phyloP scores from a whole-genome alignment of 30 jellyfish, hydroid and myxozoan species.

The Aurelia sp. region DNA sequence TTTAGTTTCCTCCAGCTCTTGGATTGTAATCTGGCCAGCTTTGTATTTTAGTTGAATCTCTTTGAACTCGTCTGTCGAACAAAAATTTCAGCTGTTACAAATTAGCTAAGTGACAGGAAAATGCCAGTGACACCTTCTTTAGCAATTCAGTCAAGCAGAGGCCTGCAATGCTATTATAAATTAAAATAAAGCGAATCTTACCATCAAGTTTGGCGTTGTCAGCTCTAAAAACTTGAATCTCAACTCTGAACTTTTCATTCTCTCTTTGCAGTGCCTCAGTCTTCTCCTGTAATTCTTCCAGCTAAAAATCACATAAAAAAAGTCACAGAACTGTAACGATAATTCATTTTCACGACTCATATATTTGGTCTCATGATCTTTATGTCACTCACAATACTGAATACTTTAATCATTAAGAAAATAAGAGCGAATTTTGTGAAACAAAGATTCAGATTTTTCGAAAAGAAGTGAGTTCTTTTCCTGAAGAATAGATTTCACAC shows the following conservation, averaged over 20 bases:
- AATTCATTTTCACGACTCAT: no score
- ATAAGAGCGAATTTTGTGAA: no score
- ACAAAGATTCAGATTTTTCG: no score
- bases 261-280: slow-evolving; percentile 33
- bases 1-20: slow-evolving; percentile 45
- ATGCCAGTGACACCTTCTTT: background rate
- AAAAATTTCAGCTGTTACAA: background rate
- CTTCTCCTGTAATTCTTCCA: slow-evolving; percentile 57
- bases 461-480: no score
- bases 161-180: no score
- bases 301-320: background rate
- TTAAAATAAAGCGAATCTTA: background rate
- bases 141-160: no score
- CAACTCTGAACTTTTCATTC: slow-evolving; percentile 52
- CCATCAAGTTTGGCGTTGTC: slow-evolving; percentile 66
- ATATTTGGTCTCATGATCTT: no score
- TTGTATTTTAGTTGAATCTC: slow-evolving; percentile 43
- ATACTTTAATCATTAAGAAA: no score
- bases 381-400: no score
- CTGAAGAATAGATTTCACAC: no score
- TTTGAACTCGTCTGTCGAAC: slow-evolving; percentile 44
- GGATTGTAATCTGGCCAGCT: slow-evolving; percentile 39
- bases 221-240: slow-evolving; percentile 60
- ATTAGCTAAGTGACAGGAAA: no score
- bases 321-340: no score